Conservation (phyloP, 2,797 vertebrate species). For the Danionella dracula region DNA sequence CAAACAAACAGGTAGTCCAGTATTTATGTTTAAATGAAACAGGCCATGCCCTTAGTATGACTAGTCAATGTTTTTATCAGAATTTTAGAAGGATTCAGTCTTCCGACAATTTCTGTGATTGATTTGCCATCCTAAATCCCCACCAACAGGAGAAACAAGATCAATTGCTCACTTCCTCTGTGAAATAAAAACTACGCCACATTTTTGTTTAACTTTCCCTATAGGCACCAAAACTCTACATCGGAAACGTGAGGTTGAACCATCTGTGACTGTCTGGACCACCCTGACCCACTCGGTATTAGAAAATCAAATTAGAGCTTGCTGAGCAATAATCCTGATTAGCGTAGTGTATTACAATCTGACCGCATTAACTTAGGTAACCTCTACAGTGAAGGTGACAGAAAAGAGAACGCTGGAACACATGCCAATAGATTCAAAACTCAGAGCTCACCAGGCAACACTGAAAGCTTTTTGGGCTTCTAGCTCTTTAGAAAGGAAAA, state of each 20-base stretch:
- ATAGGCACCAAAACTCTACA: too few species aligned
- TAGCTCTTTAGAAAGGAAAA: neutral
- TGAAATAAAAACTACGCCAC: too few species aligned
- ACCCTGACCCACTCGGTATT: constrained; percentile 5
- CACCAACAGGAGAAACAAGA: too few species aligned
- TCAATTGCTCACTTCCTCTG: too few species aligned
- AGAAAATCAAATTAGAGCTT: constrained; percentile 25
- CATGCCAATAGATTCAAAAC: neutral
- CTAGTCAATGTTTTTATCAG: too few species aligned
- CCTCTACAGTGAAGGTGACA: neutral
- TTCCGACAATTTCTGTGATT: too few species aligned
- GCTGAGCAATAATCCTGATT: constrained; percentile 17
- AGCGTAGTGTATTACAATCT: constrained; percentile 13
- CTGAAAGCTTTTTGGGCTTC: neutral
- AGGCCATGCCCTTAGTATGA: too few species aligned
- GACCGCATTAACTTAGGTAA: constrained; percentile 21
- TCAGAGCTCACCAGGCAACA: neutral
- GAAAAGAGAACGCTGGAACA: neutral
- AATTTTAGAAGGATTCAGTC: too few species aligned
- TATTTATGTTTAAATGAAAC: too few species aligned
- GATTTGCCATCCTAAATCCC: too few species aligned
- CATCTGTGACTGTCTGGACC: constrained; percentile 8
- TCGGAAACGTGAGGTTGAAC: constrained; percentile 5
- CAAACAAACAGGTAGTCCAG: too few species aligned
- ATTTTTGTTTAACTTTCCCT: too few species aligned